These are phyloP conservation scores for Gobionotothen gibberifrons DNA, from an alignment of 2,797 vertebrate genomes.

Conservation along the genomic window DNA sequence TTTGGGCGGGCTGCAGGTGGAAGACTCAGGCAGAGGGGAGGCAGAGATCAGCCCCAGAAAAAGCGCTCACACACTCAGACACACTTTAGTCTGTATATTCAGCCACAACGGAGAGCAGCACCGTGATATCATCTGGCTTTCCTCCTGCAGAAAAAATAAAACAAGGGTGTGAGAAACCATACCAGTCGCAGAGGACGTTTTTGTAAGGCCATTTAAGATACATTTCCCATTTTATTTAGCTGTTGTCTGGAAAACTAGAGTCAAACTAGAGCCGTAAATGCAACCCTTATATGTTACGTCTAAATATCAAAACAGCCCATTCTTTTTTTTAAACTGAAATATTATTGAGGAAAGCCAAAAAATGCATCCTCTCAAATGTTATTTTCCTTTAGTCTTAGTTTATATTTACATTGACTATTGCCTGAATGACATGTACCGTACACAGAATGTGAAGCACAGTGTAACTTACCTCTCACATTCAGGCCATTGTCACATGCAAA, in stretches of 20 bases:
- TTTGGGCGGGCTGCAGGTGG: conserved; percentile 62
- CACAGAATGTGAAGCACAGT: background rate
- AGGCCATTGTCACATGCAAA: conserved; percentile 98
- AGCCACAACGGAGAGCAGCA: conserved; percentile 97
- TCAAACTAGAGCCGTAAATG: background rate
- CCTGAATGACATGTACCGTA: background rate
- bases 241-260: background rate
- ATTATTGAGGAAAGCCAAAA: too few relatives aligned
- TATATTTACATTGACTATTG: background rate
- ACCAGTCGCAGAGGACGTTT: too few relatives aligned
- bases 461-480: conserved; percentile 94
- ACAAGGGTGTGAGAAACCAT: conserved; percentile 6
- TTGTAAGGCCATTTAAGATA: background rate
- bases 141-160: conserved; percentile 85
- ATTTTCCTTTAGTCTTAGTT: background rate
- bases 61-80: conserved; percentile 12
- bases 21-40: conserved; percentile 68
- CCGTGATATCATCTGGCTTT: conserved; percentile 99
- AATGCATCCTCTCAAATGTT: too few relatives aligned
- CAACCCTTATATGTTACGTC: background rate
- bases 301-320: background rate
- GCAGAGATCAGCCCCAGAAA: conserved; percentile 41
- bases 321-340: background rate
- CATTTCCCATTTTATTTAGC: background rate
- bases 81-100: conserved; percentile 94